Evolutionary conservation across 2,888 invertebrate species (phyloP), one percentile per base, ranked within the genome.

Genomic region (Podabrus alpinus): DNA sequence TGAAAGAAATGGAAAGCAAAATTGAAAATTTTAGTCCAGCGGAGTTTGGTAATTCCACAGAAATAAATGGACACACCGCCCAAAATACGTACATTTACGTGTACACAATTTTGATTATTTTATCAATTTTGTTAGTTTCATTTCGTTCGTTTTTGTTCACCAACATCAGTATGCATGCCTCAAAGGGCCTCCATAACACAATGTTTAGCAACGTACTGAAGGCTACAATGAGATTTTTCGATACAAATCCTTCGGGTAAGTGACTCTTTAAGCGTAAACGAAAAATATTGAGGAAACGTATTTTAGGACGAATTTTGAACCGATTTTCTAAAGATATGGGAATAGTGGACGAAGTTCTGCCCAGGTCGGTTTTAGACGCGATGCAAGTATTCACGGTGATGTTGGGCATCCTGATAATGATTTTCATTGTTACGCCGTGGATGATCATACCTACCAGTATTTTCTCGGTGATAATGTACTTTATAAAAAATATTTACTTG

Each of bases 321-420:
- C 88, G 95, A 71, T 96, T 96, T 86, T 94, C 95, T 0, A 95
- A 95, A 85, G 96, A 96, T 83, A 92, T 95, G 87, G 95, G 95
- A 0, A 89, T 93, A 1, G 91, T 95, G 67, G 94, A 95, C 83
- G 94, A 95, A 86, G 88, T 91, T 15, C 85, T 95, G 69, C 94
- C 94, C 0, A 87, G 89, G 76, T 90, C 92, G 82, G 90, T 91
- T 83, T 86, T 93, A 67, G 93, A 93, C 84, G 89, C 92, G 78
- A 88, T 92, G 74, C 90, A 90, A 83, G 91, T 94, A 75, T 91
- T 91, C 81, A 89, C 94, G 87, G 92, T 94, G 69, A 92, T 92
- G 90, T 73, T 90, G 59, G 94, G 94, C 78, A 93, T 94, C 77
- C 86, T 95, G 67, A 86, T 90, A 16, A 92, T 94, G 89, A 92